These are phyloP conservation scores for Micronycteris hirsuta DNA, from an alignment of 2,113 vertebrate species.

Conservation along the genomic window DNA sequence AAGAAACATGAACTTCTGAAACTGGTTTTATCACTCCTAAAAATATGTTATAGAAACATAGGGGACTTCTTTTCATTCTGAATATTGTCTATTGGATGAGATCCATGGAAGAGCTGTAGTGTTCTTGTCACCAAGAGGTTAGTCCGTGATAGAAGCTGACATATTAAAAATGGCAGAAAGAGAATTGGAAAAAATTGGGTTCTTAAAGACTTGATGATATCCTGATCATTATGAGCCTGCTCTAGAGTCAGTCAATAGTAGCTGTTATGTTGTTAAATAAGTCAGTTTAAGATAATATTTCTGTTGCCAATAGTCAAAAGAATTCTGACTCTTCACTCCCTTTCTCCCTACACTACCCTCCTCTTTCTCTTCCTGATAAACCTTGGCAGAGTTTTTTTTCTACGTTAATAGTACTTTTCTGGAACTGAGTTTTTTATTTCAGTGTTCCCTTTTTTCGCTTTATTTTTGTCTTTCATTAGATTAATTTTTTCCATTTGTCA, in stretches of 20 bases:
- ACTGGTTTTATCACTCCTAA: not conserved
- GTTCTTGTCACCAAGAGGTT: not conserved
- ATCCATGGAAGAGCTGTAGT: not conserved
- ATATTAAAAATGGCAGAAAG: not conserved
- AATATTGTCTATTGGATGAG: not conserved
- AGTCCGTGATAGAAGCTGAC: not conserved
- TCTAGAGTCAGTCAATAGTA: not conserved
- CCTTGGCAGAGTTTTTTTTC: not conserved
- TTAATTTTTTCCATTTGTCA: not conserved
- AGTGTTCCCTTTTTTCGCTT: not conserved
- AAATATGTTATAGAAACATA: not conserved
- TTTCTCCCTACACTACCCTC: too few species aligned
- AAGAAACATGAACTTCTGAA: not conserved
- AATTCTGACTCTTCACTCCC: not conserved
- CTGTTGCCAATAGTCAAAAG: not conserved
- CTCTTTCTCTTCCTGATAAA: not conserved
- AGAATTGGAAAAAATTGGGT: not conserved
- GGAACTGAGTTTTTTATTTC: not conserved
- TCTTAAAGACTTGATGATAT: not conserved
- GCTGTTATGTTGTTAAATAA: not conserved
- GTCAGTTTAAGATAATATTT: not conserved
- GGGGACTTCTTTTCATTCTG: not conserved
- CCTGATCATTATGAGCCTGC: not conserved
- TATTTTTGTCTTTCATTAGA: not conserved
- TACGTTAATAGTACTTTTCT: not conserved